A percentile compares a stretch with the other conserved stretches of the same genome.
These are phyloP conservation scores for Pammene aurita DNA, from an alignment of 2,888 invertebrate genomes.

Conservation along the genomic window DNA sequence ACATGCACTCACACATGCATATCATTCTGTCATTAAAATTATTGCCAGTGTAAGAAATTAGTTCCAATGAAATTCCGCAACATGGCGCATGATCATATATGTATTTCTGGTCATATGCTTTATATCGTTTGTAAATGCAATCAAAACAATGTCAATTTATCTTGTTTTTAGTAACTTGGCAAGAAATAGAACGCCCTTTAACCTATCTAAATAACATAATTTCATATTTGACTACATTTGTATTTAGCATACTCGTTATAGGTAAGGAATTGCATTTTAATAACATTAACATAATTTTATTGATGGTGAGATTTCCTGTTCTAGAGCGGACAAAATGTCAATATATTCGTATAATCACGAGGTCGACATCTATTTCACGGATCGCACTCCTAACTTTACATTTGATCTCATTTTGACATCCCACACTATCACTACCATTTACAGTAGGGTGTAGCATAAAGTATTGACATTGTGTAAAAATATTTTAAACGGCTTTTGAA, in stretches of 20 bases:
- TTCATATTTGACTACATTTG: neutral
- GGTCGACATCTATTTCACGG: slow-evolving; percentile 14
- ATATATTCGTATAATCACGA: slow-evolving; percentile 7
- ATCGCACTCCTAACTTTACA: neutral
- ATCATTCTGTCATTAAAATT: too few relatives aligned
- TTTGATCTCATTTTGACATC: neutral
- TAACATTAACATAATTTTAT: slow-evolving; percentile 6
- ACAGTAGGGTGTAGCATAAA: too few relatives aligned
- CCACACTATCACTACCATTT: neutral
- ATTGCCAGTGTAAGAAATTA: too few relatives aligned
- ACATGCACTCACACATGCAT: too few relatives aligned
- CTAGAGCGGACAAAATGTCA: slow-evolving; percentile 3
- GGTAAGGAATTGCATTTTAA: slow-evolving; percentile 5
- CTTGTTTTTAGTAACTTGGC: neutral
- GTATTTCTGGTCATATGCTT: too few relatives aligned
- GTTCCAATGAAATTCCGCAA: too few relatives aligned
- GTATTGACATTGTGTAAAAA: too few relatives aligned
- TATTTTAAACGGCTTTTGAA: too few relatives aligned
- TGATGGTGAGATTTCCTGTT: slow-evolving; percentile 1
- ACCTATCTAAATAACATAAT: neutral
- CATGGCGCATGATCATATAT: too few relatives aligned
- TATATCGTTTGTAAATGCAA: too few relatives aligned
- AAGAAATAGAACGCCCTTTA: neutral
- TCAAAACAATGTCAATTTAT: too few relatives aligned
- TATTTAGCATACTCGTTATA: neutral